Base-by-base conservation (phyloP, 2,888 invertebrate species). In the Drosophila villosipedis region DNA sequence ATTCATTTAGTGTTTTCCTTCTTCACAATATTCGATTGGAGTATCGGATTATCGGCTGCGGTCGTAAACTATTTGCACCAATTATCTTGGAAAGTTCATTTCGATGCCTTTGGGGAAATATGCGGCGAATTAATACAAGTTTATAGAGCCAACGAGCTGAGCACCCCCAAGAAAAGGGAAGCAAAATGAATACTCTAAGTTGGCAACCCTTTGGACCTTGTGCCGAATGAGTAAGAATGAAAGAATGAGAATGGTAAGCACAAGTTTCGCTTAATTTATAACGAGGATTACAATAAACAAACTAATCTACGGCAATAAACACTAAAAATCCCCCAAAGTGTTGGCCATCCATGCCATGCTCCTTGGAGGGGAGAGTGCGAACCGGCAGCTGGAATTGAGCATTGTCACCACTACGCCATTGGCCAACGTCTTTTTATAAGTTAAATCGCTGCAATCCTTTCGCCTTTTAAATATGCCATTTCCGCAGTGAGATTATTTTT, bases 261-360 rank as follows among this genome's bases (percentile, higher is more conserved):
- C 75, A 87, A 87, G 91, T 87, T 87, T 76, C 80, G 78, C 91
- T 87, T 91, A 91, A 91, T 92, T 91, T 92, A 92, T 91, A 88
- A 78, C 83, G 76, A 88, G 89, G 92, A 92, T 92, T 88, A 92
- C 90, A 90, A 92, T 92, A 92, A 93, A 92, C 88, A 90, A 92
- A 91, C 88, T 91, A 92, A 92, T 92, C 93, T 92, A 73, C 37
- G 77, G 84, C 84, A 91, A 92, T 92, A 92, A 92, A 92, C 90
- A 91, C 91, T 87, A 83, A 90, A 91, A 91, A 85, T 85, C 88
- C 91, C 91, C 86, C 79, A 77, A 83, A 90, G 86, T 82, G 79
- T 79, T 68, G 79, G 79, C 79, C 82, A 78, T 69, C 59, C 22
- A 43, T 31, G 31, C 31, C 31, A 43, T 66, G 65, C 54, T 53